Conservation (phyloP, 2,113 vertebrate species). For the Lontra canadensis region DNA sequence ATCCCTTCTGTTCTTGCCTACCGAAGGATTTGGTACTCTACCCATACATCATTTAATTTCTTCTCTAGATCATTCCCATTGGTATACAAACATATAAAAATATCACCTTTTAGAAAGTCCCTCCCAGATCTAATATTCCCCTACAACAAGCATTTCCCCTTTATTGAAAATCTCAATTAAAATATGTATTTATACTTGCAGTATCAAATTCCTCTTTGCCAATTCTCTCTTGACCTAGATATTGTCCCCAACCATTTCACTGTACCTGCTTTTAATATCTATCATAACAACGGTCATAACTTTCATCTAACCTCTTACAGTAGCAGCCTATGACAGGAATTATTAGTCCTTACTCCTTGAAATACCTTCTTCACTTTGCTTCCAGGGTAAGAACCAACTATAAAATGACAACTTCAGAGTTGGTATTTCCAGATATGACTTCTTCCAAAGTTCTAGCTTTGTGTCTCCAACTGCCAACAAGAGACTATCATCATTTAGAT, state of each 20-base stretch:
- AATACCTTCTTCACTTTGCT: neutral
- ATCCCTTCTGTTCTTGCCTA: neutral
- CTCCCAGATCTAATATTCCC: neutral
- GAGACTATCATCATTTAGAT: neutral
- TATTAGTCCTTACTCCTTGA: neutral
- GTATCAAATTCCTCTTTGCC: neutral
- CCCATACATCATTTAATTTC: neutral
- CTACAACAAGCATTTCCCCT: neutral
- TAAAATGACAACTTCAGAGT: neutral
- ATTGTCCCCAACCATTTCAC: neutral
- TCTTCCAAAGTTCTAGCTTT: neutral
- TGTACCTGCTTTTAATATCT: neutral
- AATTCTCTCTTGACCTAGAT: slow-evolving; percentile 14
- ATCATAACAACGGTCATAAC: neutral
- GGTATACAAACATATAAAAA: neutral
- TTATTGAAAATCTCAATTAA: neutral
- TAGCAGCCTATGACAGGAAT: neutral
- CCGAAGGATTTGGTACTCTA: neutral
- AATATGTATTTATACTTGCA: neutral
- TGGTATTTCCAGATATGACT: neutral
- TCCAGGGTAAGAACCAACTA: neutral
- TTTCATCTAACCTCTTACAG: neutral
- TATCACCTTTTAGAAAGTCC: neutral
- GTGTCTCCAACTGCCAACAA: neutral
- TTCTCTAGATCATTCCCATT: neutral